These are phyloP conservation scores for Euplagia quadripunctaria DNA, from an alignment of 2,888 invertebrate species.

Conservation along the genomic window DNA sequence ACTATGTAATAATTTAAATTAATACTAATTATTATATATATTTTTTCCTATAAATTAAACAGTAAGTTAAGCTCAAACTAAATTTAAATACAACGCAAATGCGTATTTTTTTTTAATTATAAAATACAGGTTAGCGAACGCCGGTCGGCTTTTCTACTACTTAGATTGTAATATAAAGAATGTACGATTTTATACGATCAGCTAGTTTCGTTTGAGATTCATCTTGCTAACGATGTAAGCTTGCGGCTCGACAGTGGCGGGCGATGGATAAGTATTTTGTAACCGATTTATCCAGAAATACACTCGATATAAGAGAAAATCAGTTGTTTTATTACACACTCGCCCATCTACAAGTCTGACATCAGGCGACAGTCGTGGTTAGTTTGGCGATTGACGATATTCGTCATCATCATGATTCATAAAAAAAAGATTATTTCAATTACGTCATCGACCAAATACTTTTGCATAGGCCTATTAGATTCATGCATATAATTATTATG, in stretches of 20 bases:
- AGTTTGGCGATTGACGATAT: no score
- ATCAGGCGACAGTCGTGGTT: no score
- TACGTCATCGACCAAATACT: no score
- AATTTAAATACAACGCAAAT: constrained; percentile 57
- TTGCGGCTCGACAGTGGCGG: constrained; percentile 64
- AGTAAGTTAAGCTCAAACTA: constrained; percentile 86
- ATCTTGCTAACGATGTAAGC: constrained; percentile 67
- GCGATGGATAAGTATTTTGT: constrained; percentile 84
- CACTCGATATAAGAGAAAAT: constrained; percentile 86
- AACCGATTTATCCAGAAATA: constrained; percentile 87
- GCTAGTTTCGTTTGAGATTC: constrained; percentile 74
- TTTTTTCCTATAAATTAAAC: constrained; percentile 82
- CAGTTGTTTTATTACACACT: constrained; percentile 72
- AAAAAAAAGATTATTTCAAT: no score
- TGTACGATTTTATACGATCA: constrained; percentile 76
- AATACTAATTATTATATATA: constrained; percentile 82
- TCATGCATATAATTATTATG: no score
- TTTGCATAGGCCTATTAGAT: no score
- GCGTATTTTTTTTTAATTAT: constrained; percentile 62
- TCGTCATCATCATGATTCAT: no score
- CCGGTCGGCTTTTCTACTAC: constrained; percentile 82
- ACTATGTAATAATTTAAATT: constrained; percentile 86
- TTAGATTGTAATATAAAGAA: constrained; percentile 80
- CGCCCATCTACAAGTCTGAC: not conserved
- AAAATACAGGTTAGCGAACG: constrained; percentile 68